These are phyloP conservation scores for Cyphomyrus discorhynchus DNA, from an alignment of 2,113 vertebrate genomes.

Conservation along the genomic window DNA sequence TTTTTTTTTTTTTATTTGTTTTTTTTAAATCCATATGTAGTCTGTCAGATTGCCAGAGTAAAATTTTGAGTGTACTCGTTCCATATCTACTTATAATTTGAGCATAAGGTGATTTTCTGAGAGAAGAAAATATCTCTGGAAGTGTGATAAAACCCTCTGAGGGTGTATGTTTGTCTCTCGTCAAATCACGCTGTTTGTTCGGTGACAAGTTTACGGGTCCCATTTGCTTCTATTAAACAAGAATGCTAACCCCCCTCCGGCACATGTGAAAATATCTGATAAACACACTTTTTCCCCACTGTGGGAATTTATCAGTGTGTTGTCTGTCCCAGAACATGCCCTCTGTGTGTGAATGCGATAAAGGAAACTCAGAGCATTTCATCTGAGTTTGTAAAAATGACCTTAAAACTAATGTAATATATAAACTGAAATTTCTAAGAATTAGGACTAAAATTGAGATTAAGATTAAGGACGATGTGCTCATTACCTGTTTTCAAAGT, in stretches of 20 bases:
- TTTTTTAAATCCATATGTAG: not conserved
- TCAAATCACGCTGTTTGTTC: conserved; percentile 15
- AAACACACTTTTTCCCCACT: not conserved
- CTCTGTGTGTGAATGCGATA: not conserved
- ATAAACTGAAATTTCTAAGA: not conserved
- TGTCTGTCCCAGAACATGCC: not conserved
- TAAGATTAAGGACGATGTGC: not conserved
- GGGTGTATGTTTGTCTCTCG: conserved; percentile 6
- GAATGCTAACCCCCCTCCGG: not conserved
- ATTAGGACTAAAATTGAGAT: not conserved
- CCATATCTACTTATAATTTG: conserved; percentile 10
- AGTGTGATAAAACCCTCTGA: conserved; percentile 14
- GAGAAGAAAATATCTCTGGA: conserved; percentile 5
- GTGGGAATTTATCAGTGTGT: not conserved
- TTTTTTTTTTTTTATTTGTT: not conserved
- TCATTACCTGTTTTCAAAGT: not conserved
- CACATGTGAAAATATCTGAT: not conserved
- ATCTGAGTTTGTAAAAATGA: not conserved
- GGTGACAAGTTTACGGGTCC: not conserved
- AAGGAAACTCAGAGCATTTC: not conserved
- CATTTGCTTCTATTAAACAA: not conserved
- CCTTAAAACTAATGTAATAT: not conserved
- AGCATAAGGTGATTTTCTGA: conserved; percentile 17
- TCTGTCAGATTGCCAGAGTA: conserved; percentile 8
- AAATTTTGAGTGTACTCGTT: conserved; percentile 1